Evolutionary conservation across 2,113 vertebrate genomes (phyloP).

Genomic region (Saimiri boliviensis): DNA sequence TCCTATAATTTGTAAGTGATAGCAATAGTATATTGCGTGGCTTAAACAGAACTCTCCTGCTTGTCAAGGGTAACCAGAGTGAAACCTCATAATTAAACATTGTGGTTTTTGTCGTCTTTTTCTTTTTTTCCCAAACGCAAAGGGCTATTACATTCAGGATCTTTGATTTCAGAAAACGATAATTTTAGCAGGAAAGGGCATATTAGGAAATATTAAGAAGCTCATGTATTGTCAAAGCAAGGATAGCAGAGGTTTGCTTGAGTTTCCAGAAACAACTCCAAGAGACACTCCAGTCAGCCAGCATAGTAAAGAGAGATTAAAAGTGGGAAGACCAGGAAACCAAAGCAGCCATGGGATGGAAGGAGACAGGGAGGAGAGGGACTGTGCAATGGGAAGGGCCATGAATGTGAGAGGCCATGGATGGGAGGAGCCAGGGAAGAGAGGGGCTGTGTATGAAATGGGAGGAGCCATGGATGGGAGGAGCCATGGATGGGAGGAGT

Average conservation of each 20-base stretch:
- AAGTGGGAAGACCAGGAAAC: neutral
- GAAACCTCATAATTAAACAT: neutral
- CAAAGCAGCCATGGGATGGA: neutral
- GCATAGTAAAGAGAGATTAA: neutral
- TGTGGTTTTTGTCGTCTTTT: neutral
- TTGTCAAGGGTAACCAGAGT: neutral
- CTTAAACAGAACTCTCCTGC: neutral
- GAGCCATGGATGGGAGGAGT: no score
- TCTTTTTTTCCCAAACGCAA: neutral
- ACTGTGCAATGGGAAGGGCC: no score
- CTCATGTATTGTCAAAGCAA: neutral
- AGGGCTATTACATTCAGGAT: neutral
- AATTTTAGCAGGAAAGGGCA: neutral
- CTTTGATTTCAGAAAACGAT: neutral
- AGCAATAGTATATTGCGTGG: neutral
- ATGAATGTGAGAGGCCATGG: neutral
- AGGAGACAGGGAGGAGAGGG: neutral
- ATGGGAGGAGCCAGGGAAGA: accelerated
- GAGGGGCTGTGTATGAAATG: neutral
- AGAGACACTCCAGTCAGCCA: neutral
- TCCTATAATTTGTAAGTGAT: neutral
- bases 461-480: no score
- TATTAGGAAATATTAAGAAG: neutral
- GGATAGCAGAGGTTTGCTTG: neutral
- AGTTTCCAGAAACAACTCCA: neutral